Evolutionary conservation across 2,888 invertebrate genomes (phyloP).

Genomic region (Ophion ellenae): DNA sequence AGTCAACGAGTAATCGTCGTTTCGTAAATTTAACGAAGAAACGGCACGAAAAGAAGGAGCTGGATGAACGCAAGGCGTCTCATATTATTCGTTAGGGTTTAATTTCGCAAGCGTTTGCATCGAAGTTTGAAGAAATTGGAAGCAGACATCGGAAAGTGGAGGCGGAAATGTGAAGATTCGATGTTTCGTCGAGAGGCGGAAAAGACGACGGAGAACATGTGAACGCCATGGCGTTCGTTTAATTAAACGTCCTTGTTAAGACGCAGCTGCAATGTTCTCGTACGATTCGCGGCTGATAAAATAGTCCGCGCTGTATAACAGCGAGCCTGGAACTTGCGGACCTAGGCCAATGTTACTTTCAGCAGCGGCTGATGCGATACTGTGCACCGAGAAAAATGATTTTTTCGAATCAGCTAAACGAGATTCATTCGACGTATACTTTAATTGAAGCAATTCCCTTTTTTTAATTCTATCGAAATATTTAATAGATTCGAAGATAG

Average conservation of each 20-base stretch:
- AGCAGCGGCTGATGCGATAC: constrained; percentile 25
- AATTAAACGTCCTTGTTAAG: constrained; percentile 65
- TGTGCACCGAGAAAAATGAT: neutral
- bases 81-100: constrained; percentile 61
- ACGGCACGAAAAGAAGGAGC: constrained; percentile 7
- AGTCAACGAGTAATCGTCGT: constrained; percentile 8
- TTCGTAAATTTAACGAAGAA: neutral
- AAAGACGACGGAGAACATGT: constrained; percentile 1
- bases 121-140: constrained; percentile 58
- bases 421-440: too few relatives aligned
- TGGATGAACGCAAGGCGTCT: constrained; percentile 10
- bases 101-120: constrained; percentile 65
- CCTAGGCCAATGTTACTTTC: neutral
- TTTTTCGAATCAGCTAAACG: too few relatives aligned
- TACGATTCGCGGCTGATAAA: constrained; percentile 55
- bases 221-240: constrained; percentile 62
- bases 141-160: neutral
- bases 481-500: too few relatives aligned
- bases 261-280: constrained; percentile 59
- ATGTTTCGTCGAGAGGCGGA: constrained; percentile 24
- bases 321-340: constrained; percentile 19
- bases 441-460: too few relatives aligned
- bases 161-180: constrained; percentile 29
- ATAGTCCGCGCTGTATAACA: constrained; percentile 12
- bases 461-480: too few relatives aligned